Evolutionary conservation across 2,113 vertebrate species (phyloP), one percentile per base, ranked within the genome.

Genomic region (Corydoras sp.): DNA sequence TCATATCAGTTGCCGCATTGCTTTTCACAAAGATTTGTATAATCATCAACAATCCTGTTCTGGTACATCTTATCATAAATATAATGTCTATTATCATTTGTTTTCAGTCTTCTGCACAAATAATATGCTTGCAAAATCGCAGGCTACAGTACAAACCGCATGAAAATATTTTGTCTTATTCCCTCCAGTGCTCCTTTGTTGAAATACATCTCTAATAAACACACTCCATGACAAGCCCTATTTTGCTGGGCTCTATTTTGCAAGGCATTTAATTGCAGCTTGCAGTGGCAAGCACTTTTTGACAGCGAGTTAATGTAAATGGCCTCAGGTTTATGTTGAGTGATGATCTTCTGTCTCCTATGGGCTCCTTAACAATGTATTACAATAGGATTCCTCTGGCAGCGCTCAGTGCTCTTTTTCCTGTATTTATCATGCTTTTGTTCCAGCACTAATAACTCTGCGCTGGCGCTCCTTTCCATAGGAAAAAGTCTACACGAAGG

Each of bases 181-280:
- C 76, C 70, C 13, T 69, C 43, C 79, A 61, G 68, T 73, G 81
- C 74, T 83, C 76, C 73, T 83, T 80, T 76, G 71, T 83, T 76
- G 80, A 77, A 82, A 84, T 83, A 81, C 84, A 86, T 84, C 86
- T 75, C 76, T 77, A 76, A 82, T 79, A 76, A 81, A 80, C 84
- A 81, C 79, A 86, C 84, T 79, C 82, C 86, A 24, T 24, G 18
- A 24, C 18, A 24, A 24, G 18, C 18, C 18, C 18, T 24, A 24
- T 24, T 86, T 87, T 85, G 82, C 85, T 87, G 83, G 82, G 82
- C 77, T 86, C 80, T 85, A 82, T 88, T 89, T 89, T 89, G 87
- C 86, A 87, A 88, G 82, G 84, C 87, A 85, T 83, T 88, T 88
- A 90, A 91, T 89, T 91, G 87, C 85, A 88, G 87, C 83, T 81